A percentile compares a stretch with the other conserved stretches of the same genome.
These are phyloP conservation scores for Orycteropus afer DNA, from an alignment of 2,113 vertebrate genomes.

Conservation along the genomic window DNA sequence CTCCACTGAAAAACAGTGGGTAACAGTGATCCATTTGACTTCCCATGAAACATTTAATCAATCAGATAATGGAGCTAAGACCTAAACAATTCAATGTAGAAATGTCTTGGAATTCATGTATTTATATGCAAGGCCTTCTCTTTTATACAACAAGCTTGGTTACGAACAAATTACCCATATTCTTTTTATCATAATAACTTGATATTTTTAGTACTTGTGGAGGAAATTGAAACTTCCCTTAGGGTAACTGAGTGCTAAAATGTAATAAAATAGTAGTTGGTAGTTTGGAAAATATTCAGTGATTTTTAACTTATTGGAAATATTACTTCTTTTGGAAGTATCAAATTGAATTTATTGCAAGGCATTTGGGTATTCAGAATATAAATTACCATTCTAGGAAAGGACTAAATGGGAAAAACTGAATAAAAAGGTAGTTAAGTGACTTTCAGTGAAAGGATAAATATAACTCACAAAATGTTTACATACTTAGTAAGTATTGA, in stretches of 20 bases:
- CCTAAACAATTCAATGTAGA: not conserved
- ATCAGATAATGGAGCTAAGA: not conserved
- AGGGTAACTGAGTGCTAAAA: not conserved
- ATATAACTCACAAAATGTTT: not conserved
- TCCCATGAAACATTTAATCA: not conserved
- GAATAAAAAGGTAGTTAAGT: not conserved
- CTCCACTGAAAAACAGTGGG: not conserved
- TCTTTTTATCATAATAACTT: not conserved
- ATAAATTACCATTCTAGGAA: not conserved
- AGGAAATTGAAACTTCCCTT: not conserved
- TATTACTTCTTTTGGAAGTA: conserved; percentile 16
- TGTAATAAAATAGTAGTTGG: not conserved
- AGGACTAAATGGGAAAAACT: not conserved
- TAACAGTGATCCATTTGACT: not conserved
- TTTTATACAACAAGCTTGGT: not conserved
- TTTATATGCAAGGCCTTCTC: not conserved
- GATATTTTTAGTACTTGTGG: conserved; percentile 1
- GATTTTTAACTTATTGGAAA: not conserved
- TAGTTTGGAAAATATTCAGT: not conserved
- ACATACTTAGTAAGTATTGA: not conserved
- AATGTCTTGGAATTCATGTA: not conserved
- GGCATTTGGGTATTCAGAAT: not conserved
- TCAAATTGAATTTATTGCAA: not conserved
- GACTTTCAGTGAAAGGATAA: not conserved
- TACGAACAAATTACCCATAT: not conserved